These are phyloP conservation scores for Sarcophaga subvicina DNA, from an alignment of 2,888 invertebrate species.

Conservation along the genomic window DNA sequence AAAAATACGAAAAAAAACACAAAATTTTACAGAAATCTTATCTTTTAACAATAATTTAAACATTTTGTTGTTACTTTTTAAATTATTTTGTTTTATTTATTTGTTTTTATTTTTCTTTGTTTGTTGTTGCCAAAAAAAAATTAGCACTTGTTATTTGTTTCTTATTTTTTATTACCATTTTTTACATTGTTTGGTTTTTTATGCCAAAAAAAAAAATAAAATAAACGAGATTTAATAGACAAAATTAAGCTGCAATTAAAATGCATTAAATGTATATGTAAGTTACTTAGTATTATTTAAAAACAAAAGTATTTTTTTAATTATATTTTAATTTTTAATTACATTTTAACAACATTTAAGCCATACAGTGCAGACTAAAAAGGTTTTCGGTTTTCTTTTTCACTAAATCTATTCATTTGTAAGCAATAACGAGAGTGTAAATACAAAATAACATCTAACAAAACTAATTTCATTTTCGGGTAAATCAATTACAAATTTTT, in stretches of 20 bases:
- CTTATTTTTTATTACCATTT: neutral
- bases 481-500: too few species aligned
- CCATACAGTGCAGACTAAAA: too few species aligned
- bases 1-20: neutral
- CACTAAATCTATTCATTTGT: too few species aligned
- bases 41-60: neutral
- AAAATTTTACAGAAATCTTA: neutral
- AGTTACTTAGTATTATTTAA: too few species aligned
- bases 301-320: too few species aligned
- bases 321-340: too few species aligned
- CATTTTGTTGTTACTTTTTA: neutral
- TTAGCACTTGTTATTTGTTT: slow-evolving; percentile 15
- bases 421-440: too few species aligned
- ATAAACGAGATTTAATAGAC: neutral
- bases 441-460: too few species aligned
- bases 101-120: neutral
- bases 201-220: neutral
- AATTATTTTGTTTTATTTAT: neutral
- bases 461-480: too few species aligned
- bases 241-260: slow-evolving; percentile 12
- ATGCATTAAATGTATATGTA: neutral
- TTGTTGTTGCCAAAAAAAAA: neutral
- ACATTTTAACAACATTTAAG: too few species aligned
- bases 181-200: neutral
- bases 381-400: too few species aligned